A percentile compares a stretch with the other conserved stretches of the same genome.
Evolutionary conservation across 2,113 vertebrate species (phyloP).

Genomic region (Nothobranchius furzeri): DNA sequence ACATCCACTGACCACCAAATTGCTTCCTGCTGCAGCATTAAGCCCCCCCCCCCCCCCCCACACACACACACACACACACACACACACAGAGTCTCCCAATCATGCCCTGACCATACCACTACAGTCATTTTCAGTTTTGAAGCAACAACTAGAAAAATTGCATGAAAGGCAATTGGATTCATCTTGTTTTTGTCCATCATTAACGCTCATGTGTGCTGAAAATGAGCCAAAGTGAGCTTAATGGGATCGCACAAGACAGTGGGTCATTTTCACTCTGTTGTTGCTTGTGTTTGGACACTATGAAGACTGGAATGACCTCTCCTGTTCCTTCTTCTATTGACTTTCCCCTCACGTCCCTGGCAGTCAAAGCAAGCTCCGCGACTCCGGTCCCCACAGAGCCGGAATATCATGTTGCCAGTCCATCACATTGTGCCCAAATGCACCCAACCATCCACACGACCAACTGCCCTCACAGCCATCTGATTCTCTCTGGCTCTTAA

Average conservation of each 20-base stretch:
- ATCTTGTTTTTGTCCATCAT: conserved; percentile 25
- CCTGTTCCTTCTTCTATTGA: conserved; percentile 15
- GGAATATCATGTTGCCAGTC: conserved; percentile 33
- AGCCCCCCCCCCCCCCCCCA: no score
- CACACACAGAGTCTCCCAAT: not conserved
- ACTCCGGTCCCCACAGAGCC: conserved; percentile 33
- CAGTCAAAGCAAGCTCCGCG: conserved; percentile 37
- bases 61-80: no score
- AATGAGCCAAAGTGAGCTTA: conserved; percentile 28
- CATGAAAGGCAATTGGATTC: conserved; percentile 9
- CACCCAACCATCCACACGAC: conserved; percentile 9
- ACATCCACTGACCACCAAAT: conserved; percentile 66
- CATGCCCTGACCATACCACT: not conserved
- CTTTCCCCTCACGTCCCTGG: conserved; percentile 33
- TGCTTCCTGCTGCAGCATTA: conserved; percentile 38
- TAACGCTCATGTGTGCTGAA: not conserved
- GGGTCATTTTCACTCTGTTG: conserved; percentile 16
- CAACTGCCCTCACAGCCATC: not conserved
- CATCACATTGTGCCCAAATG: conserved; percentile 16
- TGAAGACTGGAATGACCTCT: conserved; percentile 21
- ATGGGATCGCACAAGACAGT: conserved; percentile 8
- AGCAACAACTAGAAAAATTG: not conserved
- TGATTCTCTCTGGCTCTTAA: conserved; percentile 20
- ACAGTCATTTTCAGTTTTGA: not conserved
- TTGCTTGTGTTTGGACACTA: conserved; percentile 25